Conservation (phyloP, 1,140 invertebrate species). For the Cheumatopsyche charites region DNA sequence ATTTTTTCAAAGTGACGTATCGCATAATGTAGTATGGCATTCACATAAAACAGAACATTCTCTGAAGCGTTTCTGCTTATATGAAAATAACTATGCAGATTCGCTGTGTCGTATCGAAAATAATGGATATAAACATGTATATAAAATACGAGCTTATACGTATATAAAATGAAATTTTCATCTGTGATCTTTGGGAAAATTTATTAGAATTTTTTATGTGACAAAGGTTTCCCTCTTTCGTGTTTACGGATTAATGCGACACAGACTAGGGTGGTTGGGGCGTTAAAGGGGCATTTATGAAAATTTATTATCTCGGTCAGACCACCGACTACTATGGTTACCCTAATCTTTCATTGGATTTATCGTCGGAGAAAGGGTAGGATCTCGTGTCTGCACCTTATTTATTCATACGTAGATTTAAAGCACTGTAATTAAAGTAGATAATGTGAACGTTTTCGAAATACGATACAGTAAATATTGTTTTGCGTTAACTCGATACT, state of each 20-base stretch:
- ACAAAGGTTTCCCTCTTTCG: not conserved
- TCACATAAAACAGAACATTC: not conserved
- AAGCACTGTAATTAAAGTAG: no score
- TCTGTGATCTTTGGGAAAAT: no score
- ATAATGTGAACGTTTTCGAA: no score
- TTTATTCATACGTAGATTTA: not conserved
- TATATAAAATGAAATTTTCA: no score
- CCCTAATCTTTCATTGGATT: constrained; percentile 33
- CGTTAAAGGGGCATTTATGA: constrained; percentile 28
- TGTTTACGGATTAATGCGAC: constrained; percentile 20
- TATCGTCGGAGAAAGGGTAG: constrained; percentile 8
- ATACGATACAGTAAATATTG: no score
- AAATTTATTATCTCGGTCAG: constrained; percentile 35
- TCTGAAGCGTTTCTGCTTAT: no score
- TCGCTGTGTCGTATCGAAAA: no score
- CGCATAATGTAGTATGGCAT: not conserved
- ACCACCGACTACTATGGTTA: constrained; percentile 18
- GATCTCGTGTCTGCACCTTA: constrained; percentile 1
- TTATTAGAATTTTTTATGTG: not conserved
- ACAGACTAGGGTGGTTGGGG: not conserved
- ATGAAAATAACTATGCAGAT: no score
- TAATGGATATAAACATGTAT: no score
- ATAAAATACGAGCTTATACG: no score
- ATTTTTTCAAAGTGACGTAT: not conserved
- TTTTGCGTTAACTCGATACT: no score